Base-by-base conservation (phyloP, 2,797 vertebrate species). In the Malacoctenus gilli region DNA sequence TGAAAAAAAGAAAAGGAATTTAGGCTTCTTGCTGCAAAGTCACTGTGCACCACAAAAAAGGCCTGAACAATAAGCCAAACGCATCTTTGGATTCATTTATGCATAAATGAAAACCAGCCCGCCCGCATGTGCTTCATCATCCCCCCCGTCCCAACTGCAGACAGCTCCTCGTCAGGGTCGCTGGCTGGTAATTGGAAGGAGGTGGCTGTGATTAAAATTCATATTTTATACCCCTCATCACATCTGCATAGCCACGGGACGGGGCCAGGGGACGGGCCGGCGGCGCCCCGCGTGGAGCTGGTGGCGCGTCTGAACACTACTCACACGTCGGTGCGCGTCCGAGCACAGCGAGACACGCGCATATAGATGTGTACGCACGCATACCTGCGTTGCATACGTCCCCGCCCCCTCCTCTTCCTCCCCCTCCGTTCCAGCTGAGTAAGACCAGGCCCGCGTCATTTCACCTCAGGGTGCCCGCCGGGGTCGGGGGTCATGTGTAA, bases 401-500 rank as follows among this genome's bases (percentile, higher is more conserved):
- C 20, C 46, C 70, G 37, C 32, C 43, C 46, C n/a, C 36, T 28
- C 57, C 79, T 44, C 53, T 57, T 57, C 42, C 32, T 62, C 68
- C 82, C 82, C 71, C 68, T 75, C 66, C 77, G 89, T 88, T 83
- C 88, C 89, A 91, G 91, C 79, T 84, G 88, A 92, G 90, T 87
- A 86, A 89, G 91, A 92, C 65, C 91, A 91, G 89, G 88, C 86
- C 89, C 19, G 87, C 85, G 78, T 82, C 66, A 55, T 91, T 93
- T 93, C 90, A 92, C 93, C 89, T 88, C 84, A 89, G 91, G 92
- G 91, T 87, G 91, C 90, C 72, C 21, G 82, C 57, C 0, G 52
- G 70, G 85, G 91, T 93, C 91, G 90, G 83, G 91, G 93, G 89
- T 93, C 87, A 81, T 59, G 84, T 88, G 89, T 92, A 95, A 94